phyloP scores from a whole-genome alignment of 2,888 invertebrate species.

The Plutella xylostella region DNA sequence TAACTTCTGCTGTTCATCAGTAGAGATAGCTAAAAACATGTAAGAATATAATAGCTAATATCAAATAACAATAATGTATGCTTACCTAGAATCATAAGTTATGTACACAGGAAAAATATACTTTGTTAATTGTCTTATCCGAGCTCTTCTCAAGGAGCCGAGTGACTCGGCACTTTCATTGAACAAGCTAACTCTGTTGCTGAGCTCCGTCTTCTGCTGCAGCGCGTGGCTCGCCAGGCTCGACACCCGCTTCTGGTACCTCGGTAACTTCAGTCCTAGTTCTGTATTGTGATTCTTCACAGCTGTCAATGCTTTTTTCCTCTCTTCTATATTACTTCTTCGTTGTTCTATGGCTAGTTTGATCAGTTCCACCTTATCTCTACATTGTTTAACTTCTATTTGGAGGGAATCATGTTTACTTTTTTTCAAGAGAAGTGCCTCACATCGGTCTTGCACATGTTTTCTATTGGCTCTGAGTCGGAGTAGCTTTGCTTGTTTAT shows the following conservation, averaged over 20 bases:
- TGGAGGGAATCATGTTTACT: constrained; percentile 46
- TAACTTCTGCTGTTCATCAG: no score
- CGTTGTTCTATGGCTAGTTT: constrained; percentile 56
- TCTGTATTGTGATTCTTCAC: constrained; percentile 45
- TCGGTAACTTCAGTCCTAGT: constrained; percentile 42
- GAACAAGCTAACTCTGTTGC: constrained; percentile 36
- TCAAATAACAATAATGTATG: constrained; percentile 35
- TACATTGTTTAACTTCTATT: constrained; percentile 51
- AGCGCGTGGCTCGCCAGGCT: constrained; percentile 41
- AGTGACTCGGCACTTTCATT: constrained; percentile 37
- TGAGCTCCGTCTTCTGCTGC: constrained; percentile 39
- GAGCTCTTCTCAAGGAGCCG: constrained; percentile 44
- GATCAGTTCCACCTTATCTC: constrained; percentile 50
- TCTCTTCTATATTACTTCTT: constrained; percentile 39
- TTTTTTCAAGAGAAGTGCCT: constrained; percentile 43
- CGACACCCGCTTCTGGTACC: constrained; percentile 54
- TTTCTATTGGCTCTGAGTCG: constrained; percentile 69
- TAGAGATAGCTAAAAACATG: no score
- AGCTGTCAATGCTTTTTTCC: constrained; percentile 32
- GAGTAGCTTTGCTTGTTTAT: constrained; percentile 72
- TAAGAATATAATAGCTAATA: no score
- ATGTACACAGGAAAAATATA: constrained; percentile 64
- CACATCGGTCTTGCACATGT: constrained; percentile 68
- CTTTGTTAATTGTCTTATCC: constrained; percentile 53
- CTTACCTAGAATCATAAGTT: constrained; percentile 53